phyloP scores from a whole-genome alignment of 1,140 invertebrate species.

The Oryzaephilus surinamensis region DNA sequence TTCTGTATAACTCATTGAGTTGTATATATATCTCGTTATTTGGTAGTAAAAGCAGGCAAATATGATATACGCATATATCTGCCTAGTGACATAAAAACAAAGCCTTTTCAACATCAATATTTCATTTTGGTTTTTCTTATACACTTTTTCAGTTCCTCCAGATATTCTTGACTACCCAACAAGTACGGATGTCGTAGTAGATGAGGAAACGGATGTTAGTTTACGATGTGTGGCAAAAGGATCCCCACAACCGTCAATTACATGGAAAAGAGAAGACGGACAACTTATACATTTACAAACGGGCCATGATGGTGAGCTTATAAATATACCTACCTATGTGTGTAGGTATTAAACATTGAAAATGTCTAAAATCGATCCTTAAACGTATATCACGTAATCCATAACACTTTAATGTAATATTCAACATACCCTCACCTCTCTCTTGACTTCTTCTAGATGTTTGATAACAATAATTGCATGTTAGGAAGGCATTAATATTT shows the following conservation, averaged over 20 bases:
- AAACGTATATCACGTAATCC: too few species aligned
- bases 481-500: background rate
- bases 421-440: too few species aligned
- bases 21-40: too few species aligned
- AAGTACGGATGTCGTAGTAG: conserved; percentile 75
- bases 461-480: background rate
- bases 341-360: background rate
- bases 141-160: conserved; percentile 76
- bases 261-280: conserved; percentile 72
- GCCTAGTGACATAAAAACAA: too few species aligned
- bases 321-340: background rate
- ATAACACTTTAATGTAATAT: too few species aligned
- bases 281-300: conserved; percentile 42
- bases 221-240: conserved; percentile 70
- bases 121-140: too few species aligned
- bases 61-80: too few species aligned
- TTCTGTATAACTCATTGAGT: too few species aligned
- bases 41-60: too few species aligned
- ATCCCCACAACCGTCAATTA: conserved; percentile 67
- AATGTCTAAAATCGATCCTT: too few species aligned
- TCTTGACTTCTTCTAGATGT: too few species aligned
- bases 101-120: too few species aligned
- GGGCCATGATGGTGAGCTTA: conserved; percentile 6
- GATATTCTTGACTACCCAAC: conserved; percentile 76
- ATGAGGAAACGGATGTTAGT: conserved; percentile 76